Conservation (phyloP, 2,113 vertebrate genomes). For the Bungarus multicinctus region DNA sequence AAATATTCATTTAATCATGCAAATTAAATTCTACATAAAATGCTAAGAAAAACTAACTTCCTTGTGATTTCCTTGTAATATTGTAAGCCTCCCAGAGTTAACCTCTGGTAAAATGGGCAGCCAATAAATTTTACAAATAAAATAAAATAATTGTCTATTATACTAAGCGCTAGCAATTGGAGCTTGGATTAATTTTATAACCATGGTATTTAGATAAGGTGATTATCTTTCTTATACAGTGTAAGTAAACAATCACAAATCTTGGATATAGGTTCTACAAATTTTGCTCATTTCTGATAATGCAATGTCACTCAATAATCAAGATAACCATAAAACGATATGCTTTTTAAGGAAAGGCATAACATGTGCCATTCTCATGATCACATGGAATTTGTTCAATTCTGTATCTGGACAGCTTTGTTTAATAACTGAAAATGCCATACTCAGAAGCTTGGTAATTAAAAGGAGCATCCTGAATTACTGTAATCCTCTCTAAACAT, state of each 20-base stretch:
- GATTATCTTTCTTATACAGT: background rate
- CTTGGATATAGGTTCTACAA: background rate
- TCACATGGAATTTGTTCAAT: background rate
- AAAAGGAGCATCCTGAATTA: background rate
- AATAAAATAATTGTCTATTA: background rate
- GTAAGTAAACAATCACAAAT: background rate
- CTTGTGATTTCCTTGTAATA: background rate
- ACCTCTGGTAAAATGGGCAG: background rate
- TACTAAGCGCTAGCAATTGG: background rate
- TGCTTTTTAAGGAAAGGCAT: background rate
- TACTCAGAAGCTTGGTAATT: background rate
- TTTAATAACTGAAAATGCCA: background rate
- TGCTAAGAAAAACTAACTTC: background rate
- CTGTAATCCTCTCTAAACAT: background rate
- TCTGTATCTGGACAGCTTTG: background rate
- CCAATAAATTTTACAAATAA: background rate
- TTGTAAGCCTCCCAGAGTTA: background rate
- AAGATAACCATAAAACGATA: background rate
- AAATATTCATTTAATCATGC: background rate
- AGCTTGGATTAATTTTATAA: background rate
- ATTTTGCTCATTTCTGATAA: background rate
- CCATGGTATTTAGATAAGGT: background rate
- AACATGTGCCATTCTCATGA: background rate
- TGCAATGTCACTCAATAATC: background rate
- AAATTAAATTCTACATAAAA: background rate